phyloP scores from a whole-genome alignment of 1,140 invertebrate genomes.

The Drosophila mauritiana region DNA sequence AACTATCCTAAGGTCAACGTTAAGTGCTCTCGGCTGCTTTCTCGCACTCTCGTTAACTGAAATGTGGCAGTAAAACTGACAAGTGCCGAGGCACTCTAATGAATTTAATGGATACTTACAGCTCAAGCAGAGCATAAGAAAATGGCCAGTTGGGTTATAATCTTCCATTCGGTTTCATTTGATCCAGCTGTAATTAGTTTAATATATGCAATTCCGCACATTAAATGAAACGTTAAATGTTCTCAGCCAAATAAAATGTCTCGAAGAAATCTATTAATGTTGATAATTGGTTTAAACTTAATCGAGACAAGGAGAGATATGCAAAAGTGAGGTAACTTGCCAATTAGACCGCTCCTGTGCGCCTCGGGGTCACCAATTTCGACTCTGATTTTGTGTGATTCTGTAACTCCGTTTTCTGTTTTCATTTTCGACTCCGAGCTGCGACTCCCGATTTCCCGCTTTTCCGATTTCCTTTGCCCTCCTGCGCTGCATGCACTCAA shows the following conservation, averaged over 20 bases:
- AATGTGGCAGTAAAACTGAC: conserved; percentile 16
- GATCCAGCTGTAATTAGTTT: conserved; percentile 7
- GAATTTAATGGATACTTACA: conserved; percentile 16
- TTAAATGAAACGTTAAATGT: conserved; percentile 1
- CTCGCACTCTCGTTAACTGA: conserved; percentile 4
- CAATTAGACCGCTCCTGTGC: conserved; percentile 15
- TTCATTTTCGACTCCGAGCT: conserved; percentile 2
- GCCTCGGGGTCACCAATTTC: conserved; percentile 4
- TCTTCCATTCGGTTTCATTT: conserved; percentile 8
- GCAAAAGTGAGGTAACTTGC: not conserved
- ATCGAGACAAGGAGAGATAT: not conserved
- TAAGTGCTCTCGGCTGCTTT: conserved; percentile 3
- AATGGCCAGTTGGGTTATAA: conserved; percentile 9
- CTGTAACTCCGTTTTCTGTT: conserved; percentile 16
- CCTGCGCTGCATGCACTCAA: conserved; percentile 18
- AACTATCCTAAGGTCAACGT: conserved; percentile 5
- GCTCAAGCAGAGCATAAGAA: conserved; percentile 15
- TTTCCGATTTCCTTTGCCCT: not conserved
- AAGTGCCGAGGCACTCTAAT: conserved; percentile 11
- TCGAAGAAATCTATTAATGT: not conserved
- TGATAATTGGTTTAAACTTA: not conserved
- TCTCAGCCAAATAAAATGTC: not conserved
- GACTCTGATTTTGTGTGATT: not conserved
- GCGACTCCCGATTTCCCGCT: conserved; percentile 23
- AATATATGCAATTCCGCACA: conserved; percentile 1